Evolutionary conservation across 2,797 vertebrate genomes (phyloP), one percentile per base, ranked within the genome.

Genomic region (Oreortyx pictus): DNA sequence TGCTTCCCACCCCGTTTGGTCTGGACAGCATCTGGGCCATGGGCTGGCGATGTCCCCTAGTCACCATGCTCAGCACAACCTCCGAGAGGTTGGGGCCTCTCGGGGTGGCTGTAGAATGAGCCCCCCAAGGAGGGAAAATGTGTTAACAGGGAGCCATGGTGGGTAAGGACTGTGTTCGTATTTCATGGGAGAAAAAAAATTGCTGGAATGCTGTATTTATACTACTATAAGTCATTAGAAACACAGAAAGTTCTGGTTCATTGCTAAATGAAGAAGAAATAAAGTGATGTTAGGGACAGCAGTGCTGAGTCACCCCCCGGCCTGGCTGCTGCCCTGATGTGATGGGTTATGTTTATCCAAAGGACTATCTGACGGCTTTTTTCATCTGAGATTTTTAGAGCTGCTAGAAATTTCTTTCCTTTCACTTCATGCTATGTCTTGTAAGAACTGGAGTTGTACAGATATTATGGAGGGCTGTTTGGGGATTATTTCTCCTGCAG

Each of bases 231-330:
- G 37, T 14, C 57, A 14, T 82, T 86, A 39, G 9, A 73, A 95
- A 49, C 44, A 41, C 54, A 72, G 68, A 86, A 91, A 57, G 35
- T 33, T 93, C 76, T 88, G 1, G 0, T 7, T 82, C 1, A n/a
- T 76, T 39, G 25, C 72, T 92, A 88, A 72, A 60, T 6, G 68
- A 88, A 59, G 82, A 82, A 76, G 68, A 94, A 92, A 61, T n/a
- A 82, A 86, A 78, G 52, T 75, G 33, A 46, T 27, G 20, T 61
- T 88, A 57, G 60, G 74, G 12, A 0, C 23, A 52, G 70, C 1
- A 2, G 31, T 83, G 84, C 91, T 87, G 76, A 92, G 76, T 87
- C 79, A 90, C 76, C 23, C n/a, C n/a, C 20, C 4, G 4, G 60
- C 87, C 85, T 86, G 70, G 81, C 35, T 7, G 0, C 60, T 88